Percentiles rank a stretch among this genome's conserved stretches.
phyloP scores from a whole-genome alignment of 2,888 invertebrate genomes.

The Mesorhabditis belari region DNA sequence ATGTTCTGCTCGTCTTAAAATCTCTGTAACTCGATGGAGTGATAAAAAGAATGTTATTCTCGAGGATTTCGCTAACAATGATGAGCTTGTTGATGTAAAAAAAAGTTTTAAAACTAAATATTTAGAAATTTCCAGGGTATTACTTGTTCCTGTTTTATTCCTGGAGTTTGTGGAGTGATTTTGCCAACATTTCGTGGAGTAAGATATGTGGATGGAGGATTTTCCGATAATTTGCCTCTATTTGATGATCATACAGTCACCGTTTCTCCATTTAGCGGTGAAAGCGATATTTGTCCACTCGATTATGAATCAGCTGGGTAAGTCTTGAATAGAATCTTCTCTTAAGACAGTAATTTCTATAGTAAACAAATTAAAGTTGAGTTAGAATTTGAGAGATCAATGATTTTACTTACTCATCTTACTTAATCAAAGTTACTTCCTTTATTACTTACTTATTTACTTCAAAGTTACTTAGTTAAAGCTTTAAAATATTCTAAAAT shows the following conservation, averaged over 20 bases:
- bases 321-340: neutral
- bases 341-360: neutral
- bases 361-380: neutral
- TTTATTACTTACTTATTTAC: neutral
- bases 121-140: constrained; percentile 66
- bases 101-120: neutral
- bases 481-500: constrained; percentile 10
- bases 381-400: too few species aligned
- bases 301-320: constrained; percentile 58
- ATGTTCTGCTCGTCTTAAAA: constrained; percentile 82
- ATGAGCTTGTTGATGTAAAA: constrained; percentile 78
- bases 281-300: constrained; percentile 89
- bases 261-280: constrained; percentile 90
- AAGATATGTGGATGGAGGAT: constrained; percentile 85
- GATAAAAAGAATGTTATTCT: constrained; percentile 93
- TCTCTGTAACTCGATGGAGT: constrained; percentile 85
- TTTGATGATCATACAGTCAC: constrained; percentile 89
- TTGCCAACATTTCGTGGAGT: constrained; percentile 67
- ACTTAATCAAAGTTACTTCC: neutral
- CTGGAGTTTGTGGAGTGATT: constrained; percentile 82
- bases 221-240: constrained; percentile 86
- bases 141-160: constrained; percentile 84
- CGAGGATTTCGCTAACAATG: constrained; percentile 78
- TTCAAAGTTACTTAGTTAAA: neutral
- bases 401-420: constrained; percentile 3